Evolutionary conservation across 2,113 vertebrate genomes (phyloP), one percentile per base, ranked within the genome.

Genomic region (Calypte anna): DNA sequence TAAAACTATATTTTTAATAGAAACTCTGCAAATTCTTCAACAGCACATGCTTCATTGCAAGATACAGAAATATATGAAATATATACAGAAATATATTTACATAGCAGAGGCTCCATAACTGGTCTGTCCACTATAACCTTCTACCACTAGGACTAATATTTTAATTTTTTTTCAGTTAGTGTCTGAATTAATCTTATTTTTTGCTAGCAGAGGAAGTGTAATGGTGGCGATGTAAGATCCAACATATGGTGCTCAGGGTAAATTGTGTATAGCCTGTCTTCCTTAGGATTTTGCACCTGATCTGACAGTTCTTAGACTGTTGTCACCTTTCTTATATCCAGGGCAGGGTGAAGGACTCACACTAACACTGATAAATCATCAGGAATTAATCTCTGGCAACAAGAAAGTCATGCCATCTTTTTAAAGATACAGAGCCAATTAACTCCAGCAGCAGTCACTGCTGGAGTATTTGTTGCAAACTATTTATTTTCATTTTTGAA

Each of bases 401-500:
- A 86, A 75, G 44, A 91, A 88, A 91, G 80, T 54, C 54, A 3
- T 78, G 69, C 44, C 69, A 43, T 81, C 50, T 2, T 93, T 90
- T 90, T 84, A 86, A 74, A 64, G 73, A 54, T 75, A 67, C 40
- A 6, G 17, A 96, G 61, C 86, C 82, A 86, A 88, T 93, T 95
- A 91, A 57, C 82, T 93, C 48, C 82, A 78, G 78, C 46, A 14
- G 73, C 82, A 77, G 90, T 66, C 70, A 57, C 85, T 88, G 40
- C 68, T 1, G 6, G 76, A 8, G 57, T 75, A 50, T 94, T 93
- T 88, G 85, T 82, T 88, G 77, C 82, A 96, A 96, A 95, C 95
- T 94, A 94, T 91, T 91, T 90, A 90, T 64, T 91, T 91, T 95
- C 89, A 79, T 93, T 94, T 90, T 61, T 94, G 74, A 92, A 88